These are phyloP conservation scores for Andrena chrysosceles DNA, from an alignment of 2,888 invertebrate genomes.

Conservation along the genomic window DNA sequence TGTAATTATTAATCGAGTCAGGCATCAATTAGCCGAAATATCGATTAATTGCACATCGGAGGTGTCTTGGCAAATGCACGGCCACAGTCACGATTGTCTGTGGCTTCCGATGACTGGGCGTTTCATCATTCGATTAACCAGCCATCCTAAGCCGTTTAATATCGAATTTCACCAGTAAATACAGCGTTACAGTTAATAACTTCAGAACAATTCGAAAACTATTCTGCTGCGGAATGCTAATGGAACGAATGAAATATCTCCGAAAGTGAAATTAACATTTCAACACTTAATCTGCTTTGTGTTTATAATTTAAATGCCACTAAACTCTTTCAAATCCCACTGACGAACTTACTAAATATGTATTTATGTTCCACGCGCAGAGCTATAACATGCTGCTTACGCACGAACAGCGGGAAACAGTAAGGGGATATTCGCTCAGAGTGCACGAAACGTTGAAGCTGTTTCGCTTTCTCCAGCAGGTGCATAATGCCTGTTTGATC, in stretches of 20 bases:
- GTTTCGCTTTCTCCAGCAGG: constrained; percentile 23
- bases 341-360: background rate
- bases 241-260: too few relatives aligned
- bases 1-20: constrained; percentile 80
- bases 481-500: constrained; percentile 40
- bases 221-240: too few relatives aligned
- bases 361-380: background rate
- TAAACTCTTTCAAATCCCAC: background rate
- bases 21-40: constrained; percentile 78
- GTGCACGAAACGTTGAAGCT: constrained; percentile 1
- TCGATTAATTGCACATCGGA: constrained; percentile 76
- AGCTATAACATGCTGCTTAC: background rate
- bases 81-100: constrained; percentile 65
- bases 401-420: constrained; percentile 4
- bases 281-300: too few relatives aligned
- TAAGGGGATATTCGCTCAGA: background rate
- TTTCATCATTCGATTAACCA: constrained; percentile 74
- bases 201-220: too few relatives aligned
- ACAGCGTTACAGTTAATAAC: background rate
- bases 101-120: constrained; percentile 73
- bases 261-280: too few relatives aligned
- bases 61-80: constrained; percentile 57
- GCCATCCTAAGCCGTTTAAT: constrained; percentile 8
- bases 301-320: too few relatives aligned
- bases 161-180: constrained; percentile 2